Evolutionary conservation across 2,888 invertebrate species (phyloP).

Genomic region (Eilema depressum): DNA sequence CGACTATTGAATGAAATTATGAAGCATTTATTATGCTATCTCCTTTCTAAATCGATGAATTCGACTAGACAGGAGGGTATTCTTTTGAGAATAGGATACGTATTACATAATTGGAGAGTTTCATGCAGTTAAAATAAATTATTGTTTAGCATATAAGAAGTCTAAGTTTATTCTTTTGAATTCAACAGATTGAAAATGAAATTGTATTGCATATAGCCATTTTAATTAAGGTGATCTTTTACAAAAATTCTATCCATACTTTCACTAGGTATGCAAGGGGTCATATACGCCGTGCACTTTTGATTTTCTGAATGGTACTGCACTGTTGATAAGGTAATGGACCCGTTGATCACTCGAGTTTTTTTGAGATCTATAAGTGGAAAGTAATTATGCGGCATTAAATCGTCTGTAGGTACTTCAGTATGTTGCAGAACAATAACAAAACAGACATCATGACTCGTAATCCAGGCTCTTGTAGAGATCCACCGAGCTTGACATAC

Average conservation of each 20-base stretch:
- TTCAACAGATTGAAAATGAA: not conserved
- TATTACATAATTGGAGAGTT: not conserved
- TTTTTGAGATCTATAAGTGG: too few relatives aligned
- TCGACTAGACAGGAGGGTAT: not conserved
- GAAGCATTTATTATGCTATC: too few relatives aligned
- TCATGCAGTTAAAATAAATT: not conserved
- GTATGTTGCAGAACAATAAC: slow-evolving; percentile 12
- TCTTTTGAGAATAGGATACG: not conserved
- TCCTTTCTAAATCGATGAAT: too few relatives aligned
- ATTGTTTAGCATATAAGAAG: not conserved
- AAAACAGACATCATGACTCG: slow-evolving; percentile 32
- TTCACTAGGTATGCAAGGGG: not conserved
- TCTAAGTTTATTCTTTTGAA: not conserved
- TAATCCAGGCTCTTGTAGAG: slow-evolving; percentile 34
- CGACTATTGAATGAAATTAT: too few relatives aligned
- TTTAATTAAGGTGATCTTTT: not conserved
- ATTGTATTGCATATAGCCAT: not conserved
- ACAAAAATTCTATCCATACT: not conserved
- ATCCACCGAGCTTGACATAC: slow-evolving; percentile 65
- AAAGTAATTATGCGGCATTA: not conserved
- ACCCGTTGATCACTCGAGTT: too few relatives aligned
- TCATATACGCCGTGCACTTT: not conserved
- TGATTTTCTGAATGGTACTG: not conserved
- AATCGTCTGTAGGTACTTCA: not conserved
- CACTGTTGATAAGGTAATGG: not conserved